A percentile compares a stretch with the other conserved stretches of the same genome.
These are phyloP conservation scores for Monopis laevigella DNA, from an alignment of 2,888 invertebrate genomes.

Conservation along the genomic window DNA sequence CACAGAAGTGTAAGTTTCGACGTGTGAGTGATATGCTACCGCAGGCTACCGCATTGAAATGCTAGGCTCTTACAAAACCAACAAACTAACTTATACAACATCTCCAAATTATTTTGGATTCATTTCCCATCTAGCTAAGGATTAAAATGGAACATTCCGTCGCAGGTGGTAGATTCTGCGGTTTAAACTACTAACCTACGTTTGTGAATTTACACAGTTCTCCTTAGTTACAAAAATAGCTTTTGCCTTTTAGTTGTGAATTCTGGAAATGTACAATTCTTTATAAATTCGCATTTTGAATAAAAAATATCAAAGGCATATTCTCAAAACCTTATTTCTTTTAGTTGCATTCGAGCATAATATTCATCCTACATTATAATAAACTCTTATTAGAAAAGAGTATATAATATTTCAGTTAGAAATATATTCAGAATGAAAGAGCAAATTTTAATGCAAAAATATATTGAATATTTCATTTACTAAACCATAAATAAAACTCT, in stretches of 20 bases:
- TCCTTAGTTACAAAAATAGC: conserved; percentile 4
- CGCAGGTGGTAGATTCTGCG: background rate
- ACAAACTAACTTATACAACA: background rate
- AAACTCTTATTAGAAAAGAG: too few relatives aligned
- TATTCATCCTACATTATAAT: too few relatives aligned
- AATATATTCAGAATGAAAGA: too few relatives aligned
- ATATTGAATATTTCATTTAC: too few relatives aligned
- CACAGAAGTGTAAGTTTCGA: background rate
- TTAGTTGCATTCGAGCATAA: too few relatives aligned
- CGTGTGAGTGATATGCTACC: conserved; percentile 10
- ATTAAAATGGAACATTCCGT: background rate
- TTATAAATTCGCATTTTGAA: too few relatives aligned
- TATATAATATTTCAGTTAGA: too few relatives aligned
- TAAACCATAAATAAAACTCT: too few relatives aligned
- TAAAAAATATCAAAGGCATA: too few relatives aligned
- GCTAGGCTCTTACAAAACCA: background rate
- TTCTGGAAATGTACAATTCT: background rate
- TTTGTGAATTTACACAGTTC: conserved; percentile 6
- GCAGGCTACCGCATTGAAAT: conserved; percentile 10
- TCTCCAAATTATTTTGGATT: background rate
- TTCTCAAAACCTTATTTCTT: too few relatives aligned
- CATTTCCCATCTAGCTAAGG: background rate
- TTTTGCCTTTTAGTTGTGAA: background rate
- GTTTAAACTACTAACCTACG: conserved; percentile 6
- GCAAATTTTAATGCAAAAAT: too few relatives aligned